A percentile compares a stretch with the other conserved stretches of the same genome.
These are phyloP conservation scores for Polyergus mexicanus DNA, from an alignment of 1,140 invertebrate species.

Conservation along the genomic window DNA sequence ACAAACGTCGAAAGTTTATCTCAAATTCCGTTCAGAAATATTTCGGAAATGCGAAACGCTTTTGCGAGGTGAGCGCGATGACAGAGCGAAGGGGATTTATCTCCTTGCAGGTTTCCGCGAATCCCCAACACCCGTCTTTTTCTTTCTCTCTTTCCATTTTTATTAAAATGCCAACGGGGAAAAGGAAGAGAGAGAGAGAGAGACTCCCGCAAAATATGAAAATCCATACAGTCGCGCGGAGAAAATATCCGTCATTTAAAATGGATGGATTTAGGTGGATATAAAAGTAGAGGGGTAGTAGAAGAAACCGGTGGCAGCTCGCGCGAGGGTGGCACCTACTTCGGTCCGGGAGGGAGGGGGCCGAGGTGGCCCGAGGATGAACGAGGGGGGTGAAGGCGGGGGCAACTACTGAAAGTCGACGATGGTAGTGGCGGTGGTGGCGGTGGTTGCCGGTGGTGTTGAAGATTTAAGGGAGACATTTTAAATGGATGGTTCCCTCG, in stretches of 20 bases:
- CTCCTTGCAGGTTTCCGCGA: constrained; percentile 33
- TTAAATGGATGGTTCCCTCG: constrained; percentile 79
- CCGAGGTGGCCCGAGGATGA: constrained; percentile 61
- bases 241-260: constrained; percentile 85
- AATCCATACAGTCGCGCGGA: constrained; percentile 82
- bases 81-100: constrained; percentile 46
- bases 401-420: constrained; percentile 80
- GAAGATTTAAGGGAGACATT: constrained; percentile 81
- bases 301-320: constrained; percentile 67
- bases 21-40: constrained; percentile 8
- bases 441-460: constrained; percentile 77
- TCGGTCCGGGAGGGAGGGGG: constrained; percentile 45
- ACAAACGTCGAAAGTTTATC: constrained; percentile 4
- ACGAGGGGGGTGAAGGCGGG: constrained; percentile 68
- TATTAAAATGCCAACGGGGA: constrained; percentile 54
- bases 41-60: constrained; percentile 41
- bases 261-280: constrained; percentile 84
- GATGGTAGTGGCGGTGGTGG: constrained; percentile 59
- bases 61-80: constrained; percentile 36
- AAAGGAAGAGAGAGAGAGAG: background rate
- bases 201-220: constrained; percentile 75
- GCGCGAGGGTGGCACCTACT: constrained; percentile 63
- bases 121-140: constrained; percentile 23
- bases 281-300: constrained; percentile 78
- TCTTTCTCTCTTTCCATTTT: constrained; percentile 63